Conservation (phyloP, 1,140 invertebrate genomes). For the Himalopsyche phryganea region DNA sequence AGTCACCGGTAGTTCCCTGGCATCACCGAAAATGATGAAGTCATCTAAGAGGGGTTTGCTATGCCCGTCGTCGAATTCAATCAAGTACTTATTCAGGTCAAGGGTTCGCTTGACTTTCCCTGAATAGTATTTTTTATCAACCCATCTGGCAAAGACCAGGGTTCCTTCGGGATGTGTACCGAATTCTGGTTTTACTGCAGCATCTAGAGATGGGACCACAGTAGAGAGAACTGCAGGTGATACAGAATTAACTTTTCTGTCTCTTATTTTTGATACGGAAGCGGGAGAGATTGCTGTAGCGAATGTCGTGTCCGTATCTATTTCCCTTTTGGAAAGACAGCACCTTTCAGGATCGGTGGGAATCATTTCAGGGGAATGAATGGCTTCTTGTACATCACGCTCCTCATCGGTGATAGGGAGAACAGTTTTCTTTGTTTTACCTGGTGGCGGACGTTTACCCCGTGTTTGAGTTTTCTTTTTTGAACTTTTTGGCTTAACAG, state of each 20-base stretch:
- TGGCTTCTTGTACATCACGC: slow-evolving; percentile 44
- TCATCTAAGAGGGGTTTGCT: slow-evolving; percentile 56
- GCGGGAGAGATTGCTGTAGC: not conserved
- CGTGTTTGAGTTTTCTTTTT: slow-evolving; percentile 46
- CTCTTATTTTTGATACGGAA: not conserved
- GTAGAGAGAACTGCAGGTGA: not conserved
- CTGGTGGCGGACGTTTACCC: slow-evolving; percentile 42
- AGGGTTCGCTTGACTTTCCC: slow-evolving; percentile 53
- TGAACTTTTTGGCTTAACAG: slow-evolving; percentile 49
- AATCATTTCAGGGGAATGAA: slow-evolving; percentile 52
- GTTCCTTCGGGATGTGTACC: slow-evolving; percentile 44
- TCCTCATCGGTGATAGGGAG: slow-evolving; percentile 45
- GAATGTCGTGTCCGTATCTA: not conserved
- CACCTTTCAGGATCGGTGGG: slow-evolving; percentile 41
- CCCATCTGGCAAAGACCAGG: slow-evolving; percentile 60
- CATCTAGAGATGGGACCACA: not conserved
- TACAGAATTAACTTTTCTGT: too few relatives aligned
- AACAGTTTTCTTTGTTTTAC: slow-evolving; percentile 46
- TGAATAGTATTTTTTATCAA: slow-evolving; percentile 61
- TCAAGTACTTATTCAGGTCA: slow-evolving; percentile 56
- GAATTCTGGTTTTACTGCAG: not conserved
- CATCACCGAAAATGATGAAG: slow-evolving; percentile 56
- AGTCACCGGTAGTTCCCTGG: slow-evolving; percentile 46
- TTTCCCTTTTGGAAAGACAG: not conserved
- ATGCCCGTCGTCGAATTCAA: slow-evolving; percentile 59